These are phyloP conservation scores for Dryobota labecula DNA, from an alignment of 2,888 invertebrate species.

Conservation along the genomic window DNA sequence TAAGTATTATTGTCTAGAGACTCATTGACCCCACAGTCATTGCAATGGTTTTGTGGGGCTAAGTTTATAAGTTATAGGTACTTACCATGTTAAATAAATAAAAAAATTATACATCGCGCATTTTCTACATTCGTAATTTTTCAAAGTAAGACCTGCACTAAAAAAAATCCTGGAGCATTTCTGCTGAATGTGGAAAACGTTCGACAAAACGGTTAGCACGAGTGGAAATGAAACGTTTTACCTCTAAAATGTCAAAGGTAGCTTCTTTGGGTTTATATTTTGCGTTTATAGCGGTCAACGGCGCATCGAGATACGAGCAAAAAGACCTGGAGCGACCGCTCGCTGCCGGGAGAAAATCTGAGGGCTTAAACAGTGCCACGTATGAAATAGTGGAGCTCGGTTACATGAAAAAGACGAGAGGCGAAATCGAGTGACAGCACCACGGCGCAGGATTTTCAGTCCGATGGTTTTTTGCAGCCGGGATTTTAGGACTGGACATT, in stretches of 20 bases:
- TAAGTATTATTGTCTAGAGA: no score
- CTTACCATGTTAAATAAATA: no score
- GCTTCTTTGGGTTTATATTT: conserved; percentile 90
- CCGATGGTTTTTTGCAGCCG: conserved; percentile 86
- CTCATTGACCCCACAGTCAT: no score
- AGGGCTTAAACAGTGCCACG: conserved; percentile 90
- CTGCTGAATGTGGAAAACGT: conserved; percentile 76
- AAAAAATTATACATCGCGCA: conserved; percentile 12
- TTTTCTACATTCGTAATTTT: conserved; percentile 45
- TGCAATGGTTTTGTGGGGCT: no score
- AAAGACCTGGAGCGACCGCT: conserved; percentile 83
- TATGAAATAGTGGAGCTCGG: conserved; percentile 90
- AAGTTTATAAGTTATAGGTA: no score
- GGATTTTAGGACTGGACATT: conserved; percentile 84
- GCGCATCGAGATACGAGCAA: conserved; percentile 85
- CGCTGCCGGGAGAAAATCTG: conserved; percentile 89
- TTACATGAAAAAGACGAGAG: conserved; percentile 91
- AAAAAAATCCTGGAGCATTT: conserved; percentile 71
- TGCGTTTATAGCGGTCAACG: conserved; percentile 89
- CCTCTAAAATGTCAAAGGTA: conserved; percentile 89
- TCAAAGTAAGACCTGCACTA: conserved; percentile 46
- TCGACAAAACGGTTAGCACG: conserved; percentile 80
- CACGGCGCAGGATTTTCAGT: conserved; percentile 88
- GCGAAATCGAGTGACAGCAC: conserved; percentile 90
- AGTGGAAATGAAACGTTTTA: conserved; percentile 87